Conservation (phyloP, 1,140 invertebrate genomes). For the Oppia nitens region DNA sequence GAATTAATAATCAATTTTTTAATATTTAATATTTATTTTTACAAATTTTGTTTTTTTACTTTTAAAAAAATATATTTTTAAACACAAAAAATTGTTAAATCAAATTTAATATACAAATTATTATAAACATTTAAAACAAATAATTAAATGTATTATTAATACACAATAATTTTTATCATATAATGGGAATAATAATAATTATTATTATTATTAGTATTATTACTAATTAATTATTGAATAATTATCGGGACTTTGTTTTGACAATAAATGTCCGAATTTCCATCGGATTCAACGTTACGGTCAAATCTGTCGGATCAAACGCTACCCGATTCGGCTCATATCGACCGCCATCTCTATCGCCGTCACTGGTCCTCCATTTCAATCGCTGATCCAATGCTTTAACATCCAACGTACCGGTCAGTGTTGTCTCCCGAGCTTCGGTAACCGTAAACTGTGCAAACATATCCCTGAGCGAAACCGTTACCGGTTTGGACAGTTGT, state of each 20-base stretch:
- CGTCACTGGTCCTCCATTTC: conserved; percentile 16
- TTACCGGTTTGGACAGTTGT: conserved; percentile 35
- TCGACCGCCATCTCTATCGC: not conserved
- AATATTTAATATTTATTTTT: too few species aligned
- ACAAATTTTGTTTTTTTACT: too few species aligned
- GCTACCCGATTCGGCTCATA: not conserved
- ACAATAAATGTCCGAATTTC: conserved; percentile 42
- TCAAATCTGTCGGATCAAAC: conserved; percentile 20
- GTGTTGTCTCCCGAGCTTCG: conserved; percentile 41
- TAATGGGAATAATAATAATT: too few species aligned
- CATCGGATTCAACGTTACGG: conserved; percentile 38
- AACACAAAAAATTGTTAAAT: too few species aligned
- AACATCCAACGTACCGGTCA: conserved; percentile 50
- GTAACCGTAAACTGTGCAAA: conserved; percentile 39
- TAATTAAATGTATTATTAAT: too few species aligned
- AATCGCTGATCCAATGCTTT: conserved; percentile 21
- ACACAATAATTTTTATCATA: too few species aligned
- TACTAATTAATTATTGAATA: too few species aligned
- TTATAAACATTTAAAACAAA: too few species aligned
- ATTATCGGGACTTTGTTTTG: conserved; percentile 10
- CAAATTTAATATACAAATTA: too few species aligned
- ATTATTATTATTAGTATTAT: too few species aligned
- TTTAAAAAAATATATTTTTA: too few species aligned
- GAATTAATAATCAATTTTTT: too few species aligned
- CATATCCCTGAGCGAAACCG: conserved; percentile 31